phyloP scores from a whole-genome alignment of 2,113 vertebrate species.

The Elephantulus edwardii region DNA sequence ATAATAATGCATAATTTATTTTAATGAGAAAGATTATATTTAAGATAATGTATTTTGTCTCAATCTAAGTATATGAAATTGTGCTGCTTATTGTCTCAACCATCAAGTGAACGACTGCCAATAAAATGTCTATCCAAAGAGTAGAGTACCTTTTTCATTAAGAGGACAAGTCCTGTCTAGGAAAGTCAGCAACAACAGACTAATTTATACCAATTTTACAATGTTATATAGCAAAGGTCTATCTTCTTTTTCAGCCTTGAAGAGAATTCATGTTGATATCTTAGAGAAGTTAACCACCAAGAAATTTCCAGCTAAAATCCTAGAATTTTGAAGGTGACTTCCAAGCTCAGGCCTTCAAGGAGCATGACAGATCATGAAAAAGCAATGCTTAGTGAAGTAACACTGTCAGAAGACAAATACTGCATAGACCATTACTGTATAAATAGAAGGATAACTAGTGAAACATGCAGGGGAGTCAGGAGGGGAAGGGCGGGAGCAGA shows the following conservation, averaged over 20 bases:
- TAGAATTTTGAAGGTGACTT: not conserved
- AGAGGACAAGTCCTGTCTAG: not conserved
- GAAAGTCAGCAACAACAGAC: not conserved
- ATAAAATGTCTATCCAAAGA: not conserved
- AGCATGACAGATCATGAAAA: not conserved
- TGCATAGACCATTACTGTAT: too few species aligned
- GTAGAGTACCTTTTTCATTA: not conserved
- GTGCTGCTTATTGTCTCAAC: not conserved
- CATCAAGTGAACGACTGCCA: not conserved
- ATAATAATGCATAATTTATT: too few species aligned
- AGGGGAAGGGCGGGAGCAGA: too few species aligned
- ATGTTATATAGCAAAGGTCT: not conserved
- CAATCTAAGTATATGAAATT: not conserved
- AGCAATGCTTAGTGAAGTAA: too few species aligned
- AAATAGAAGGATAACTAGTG: too few species aligned
- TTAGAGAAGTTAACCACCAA: not conserved
- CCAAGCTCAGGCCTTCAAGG: not conserved
- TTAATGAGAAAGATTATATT: too few species aligned
- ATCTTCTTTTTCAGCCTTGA: not conserved
- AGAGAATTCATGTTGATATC: not conserved
- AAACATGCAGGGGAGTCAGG: too few species aligned
- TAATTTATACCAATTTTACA: not conserved
- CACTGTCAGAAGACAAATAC: too few species aligned
- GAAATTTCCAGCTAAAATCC: not conserved
- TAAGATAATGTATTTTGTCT: not conserved